Percentiles rank a stretch among this genome's conserved stretches.
phyloP scores from a whole-genome alignment of 2,797 vertebrate species.

The Serranus cabrilla region DNA sequence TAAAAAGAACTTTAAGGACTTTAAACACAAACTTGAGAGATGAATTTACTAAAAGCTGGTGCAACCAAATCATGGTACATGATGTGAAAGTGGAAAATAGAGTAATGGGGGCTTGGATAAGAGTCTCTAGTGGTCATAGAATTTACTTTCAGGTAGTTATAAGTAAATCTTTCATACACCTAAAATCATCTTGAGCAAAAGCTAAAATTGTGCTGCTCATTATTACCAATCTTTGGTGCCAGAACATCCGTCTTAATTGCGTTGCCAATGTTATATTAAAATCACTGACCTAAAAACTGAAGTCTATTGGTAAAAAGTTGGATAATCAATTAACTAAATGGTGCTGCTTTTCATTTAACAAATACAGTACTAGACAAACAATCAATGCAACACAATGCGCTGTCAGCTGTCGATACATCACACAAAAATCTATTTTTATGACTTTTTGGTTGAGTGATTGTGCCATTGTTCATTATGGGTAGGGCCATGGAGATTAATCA shows the following conservation, averaged over 20 bases:
- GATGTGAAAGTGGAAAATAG: constrained; percentile 5
- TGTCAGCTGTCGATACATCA: constrained; percentile 43
- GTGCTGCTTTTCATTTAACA: constrained; percentile 74
- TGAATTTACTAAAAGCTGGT: constrained; percentile 24
- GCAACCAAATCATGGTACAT: constrained; percentile 14
- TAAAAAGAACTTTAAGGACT: not conserved
- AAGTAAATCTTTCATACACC: not conserved
- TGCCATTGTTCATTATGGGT: constrained; percentile 39
- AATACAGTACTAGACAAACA: constrained; percentile 65
- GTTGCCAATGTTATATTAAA: constrained; percentile 26
- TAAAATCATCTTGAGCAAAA: constrained; percentile 20
- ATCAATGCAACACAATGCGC: constrained; percentile 63
- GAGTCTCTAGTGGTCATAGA: not conserved
- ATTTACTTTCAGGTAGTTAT: constrained; percentile 4
- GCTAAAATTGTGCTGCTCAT: constrained; percentile 26
- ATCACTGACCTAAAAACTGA: constrained; percentile 38
- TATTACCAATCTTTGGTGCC: constrained; percentile 19
- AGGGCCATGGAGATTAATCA: constrained; percentile 35
- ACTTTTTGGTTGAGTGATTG: constrained; percentile 36
- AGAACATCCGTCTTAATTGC: constrained; percentile 8
- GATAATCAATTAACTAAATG: constrained; percentile 69
- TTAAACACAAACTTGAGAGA: not conserved
- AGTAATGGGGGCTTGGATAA: not conserved
- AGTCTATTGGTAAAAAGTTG: constrained; percentile 47
- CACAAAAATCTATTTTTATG: constrained; percentile 69